Conservation (phyloP, 2,797 vertebrate genomes). For the Yasuhikotakia modesta region DNA sequence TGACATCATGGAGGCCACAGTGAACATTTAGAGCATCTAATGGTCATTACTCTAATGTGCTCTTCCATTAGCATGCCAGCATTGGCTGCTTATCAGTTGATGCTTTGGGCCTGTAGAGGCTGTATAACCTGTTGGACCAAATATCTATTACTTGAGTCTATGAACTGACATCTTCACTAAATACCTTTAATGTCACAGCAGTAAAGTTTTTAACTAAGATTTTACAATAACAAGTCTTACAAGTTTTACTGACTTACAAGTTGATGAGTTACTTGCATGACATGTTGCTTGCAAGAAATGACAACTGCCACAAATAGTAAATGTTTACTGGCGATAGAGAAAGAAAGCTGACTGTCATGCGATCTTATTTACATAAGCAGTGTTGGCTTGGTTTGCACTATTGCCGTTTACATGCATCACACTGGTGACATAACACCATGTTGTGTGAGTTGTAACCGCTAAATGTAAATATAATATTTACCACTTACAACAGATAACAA, state of each 20-base stretch:
- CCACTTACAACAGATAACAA: too few relatives aligned
- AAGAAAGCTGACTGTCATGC: too few relatives aligned
- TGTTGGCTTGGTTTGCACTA: too few relatives aligned
- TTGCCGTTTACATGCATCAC: too few relatives aligned
- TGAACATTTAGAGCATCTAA: conserved; percentile 39
- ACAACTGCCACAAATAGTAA: too few relatives aligned
- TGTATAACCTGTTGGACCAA: background rate
- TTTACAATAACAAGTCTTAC: background rate
- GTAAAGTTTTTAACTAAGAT: background rate
- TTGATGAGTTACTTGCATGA: background rate
- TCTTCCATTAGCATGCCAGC: conserved; percentile 59
- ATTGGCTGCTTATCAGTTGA: background rate
- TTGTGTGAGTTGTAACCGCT: too few relatives aligned
- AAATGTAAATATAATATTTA: too few relatives aligned
- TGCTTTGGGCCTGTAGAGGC: background rate
- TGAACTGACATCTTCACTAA: background rate
- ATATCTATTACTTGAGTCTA: background rate
- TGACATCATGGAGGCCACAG: conserved; percentile 1
- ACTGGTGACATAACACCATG: too few relatives aligned
- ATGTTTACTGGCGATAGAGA: too few relatives aligned
- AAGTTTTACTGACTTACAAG: background rate
- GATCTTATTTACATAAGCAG: too few relatives aligned
- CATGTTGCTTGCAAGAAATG: background rate
- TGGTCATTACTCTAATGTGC: conserved; percentile 68
- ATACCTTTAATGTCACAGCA: background rate